These are phyloP conservation scores for Esox lucius DNA, from an alignment of 2,797 vertebrate species.

Conservation along the genomic window DNA sequence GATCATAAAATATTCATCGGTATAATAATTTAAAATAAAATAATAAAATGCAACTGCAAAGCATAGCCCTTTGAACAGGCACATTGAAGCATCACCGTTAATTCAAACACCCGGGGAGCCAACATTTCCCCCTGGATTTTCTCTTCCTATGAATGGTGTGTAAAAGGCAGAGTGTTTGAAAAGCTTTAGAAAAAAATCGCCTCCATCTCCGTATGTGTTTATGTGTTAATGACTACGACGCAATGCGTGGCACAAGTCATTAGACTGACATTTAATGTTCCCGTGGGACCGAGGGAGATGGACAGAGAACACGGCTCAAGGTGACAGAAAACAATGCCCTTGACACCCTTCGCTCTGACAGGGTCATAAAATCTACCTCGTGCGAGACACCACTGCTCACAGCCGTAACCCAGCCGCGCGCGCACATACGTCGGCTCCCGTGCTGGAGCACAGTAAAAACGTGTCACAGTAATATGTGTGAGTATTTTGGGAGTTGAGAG, in stretches of 20 bases:
- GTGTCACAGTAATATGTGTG: background rate
- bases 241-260: background rate
- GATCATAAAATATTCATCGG: no score
- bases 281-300: conserved; percentile 29
- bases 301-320: conserved; percentile 27
- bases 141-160: background rate
- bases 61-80: no score
- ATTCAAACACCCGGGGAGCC: background rate
- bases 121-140: background rate
- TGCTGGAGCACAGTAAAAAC: background rate
- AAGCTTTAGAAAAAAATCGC: background rate
- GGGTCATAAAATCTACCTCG: conserved; percentile 40
- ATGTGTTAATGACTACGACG: conserved; percentile 14
- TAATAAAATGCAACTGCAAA: no score
- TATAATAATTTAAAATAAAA: no score
- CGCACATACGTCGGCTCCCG: background rate
- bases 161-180: background rate
- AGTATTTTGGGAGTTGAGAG: background rate
- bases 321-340: conserved; percentile 44
- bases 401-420: background rate
- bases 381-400: conserved; percentile 30
- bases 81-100: no score
- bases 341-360: conserved; percentile 8
- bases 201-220: conserved; percentile 20
- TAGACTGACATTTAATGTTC: conserved; percentile 34